Evolutionary conservation across 1,140 invertebrate genomes (phyloP), one percentile per base, ranked within the genome.

Genomic region (Dolichoris vasculosae): DNA sequence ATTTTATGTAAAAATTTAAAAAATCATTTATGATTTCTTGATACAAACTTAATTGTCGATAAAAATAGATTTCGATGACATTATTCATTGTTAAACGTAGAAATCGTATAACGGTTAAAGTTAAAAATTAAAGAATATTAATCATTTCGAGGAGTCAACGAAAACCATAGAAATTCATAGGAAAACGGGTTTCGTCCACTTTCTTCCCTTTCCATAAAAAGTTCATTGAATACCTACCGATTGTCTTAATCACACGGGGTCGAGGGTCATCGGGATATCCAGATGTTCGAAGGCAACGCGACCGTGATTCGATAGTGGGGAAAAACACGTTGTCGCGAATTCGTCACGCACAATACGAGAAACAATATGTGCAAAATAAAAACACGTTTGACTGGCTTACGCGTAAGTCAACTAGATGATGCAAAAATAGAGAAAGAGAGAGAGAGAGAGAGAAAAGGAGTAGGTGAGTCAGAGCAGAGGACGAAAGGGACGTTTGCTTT

Each of bases 301-400:
- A n/a, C 20, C 59, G 40, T 0, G 79, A 15, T 0, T 55, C 35
- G 2, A 23, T 40, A 8, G 67, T 35, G 59, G 84, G 43, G 78
- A 67, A 26, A 30, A 1, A 20, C 77, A 46, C 75, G 32, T 59
- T 48, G 55, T 79, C 84, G 76, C 51, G 30, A 81, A 81, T 85
- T 75, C 63, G 51, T 85, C 78, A 75, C 38, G 76, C n/a, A 30
- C 64, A 35, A n/a, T 26, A 23, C 69, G 64, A 23, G 48, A 26
- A 13, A 48, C 43, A 87, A 86, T 86, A 83, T 38, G 86, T 43
- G 67, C 73, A 81, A 87, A 88, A 85, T 87, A 87, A 88, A 87
- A 87, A 59, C 48, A 84, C 26, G 55, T 67, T 26, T 43, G 40
- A 46, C 32, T 15, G 23, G 32, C 13, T 35, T 30, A 63, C 35